Conservation (phyloP, 2,797 vertebrate species). For the Fratercula arctica region DNA sequence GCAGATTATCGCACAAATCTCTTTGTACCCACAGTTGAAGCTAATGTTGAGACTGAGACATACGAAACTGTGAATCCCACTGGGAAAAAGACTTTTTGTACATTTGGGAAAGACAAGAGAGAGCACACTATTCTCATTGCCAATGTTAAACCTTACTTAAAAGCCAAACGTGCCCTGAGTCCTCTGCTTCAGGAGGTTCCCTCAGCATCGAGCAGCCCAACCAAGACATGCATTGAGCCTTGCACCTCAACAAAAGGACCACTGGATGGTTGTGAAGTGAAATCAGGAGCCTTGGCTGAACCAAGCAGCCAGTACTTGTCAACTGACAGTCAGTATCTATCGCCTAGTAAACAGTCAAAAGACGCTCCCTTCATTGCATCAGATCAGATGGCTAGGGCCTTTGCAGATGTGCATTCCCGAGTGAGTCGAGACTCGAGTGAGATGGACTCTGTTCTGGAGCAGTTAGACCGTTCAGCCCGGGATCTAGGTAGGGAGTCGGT, state of each 20-base stretch:
- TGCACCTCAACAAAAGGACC: constrained; percentile 92
- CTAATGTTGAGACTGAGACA: constrained; percentile 92
- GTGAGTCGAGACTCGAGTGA: constrained; percentile 92
- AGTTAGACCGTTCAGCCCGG: constrained; percentile 85
- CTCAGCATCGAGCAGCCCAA: constrained; percentile 93
- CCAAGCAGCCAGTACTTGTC: constrained; percentile 90
- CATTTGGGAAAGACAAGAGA: constrained; percentile 97
- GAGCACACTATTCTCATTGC: constrained; percentile 99
- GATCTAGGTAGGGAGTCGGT: constrained; percentile 86
- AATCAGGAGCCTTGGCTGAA: constrained; percentile 90
- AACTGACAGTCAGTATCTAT: constrained; percentile 83
- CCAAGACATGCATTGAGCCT: constrained; percentile 90
- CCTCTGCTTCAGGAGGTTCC: constrained; percentile 97
- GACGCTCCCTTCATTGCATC: constrained; percentile 86
- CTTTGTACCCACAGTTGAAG: constrained; percentile 96
- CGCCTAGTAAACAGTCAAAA: constrained; percentile 93
- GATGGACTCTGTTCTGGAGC: constrained; percentile 90
- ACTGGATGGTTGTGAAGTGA: constrained; percentile 92
- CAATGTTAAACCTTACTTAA: constrained; percentile 99
- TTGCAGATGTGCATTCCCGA: constrained; percentile 92
- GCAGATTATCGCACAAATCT: constrained; percentile 99
- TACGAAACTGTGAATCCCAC: constrained; percentile 96
- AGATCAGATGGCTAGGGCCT: constrained; percentile 95
- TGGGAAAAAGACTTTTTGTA: constrained; percentile 99
- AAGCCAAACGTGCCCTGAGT: constrained; percentile 98